phyloP scores from a whole-genome alignment of 37 sponge, comb jelly and placozoan species.

The Bolinopsis microptera region DNA sequence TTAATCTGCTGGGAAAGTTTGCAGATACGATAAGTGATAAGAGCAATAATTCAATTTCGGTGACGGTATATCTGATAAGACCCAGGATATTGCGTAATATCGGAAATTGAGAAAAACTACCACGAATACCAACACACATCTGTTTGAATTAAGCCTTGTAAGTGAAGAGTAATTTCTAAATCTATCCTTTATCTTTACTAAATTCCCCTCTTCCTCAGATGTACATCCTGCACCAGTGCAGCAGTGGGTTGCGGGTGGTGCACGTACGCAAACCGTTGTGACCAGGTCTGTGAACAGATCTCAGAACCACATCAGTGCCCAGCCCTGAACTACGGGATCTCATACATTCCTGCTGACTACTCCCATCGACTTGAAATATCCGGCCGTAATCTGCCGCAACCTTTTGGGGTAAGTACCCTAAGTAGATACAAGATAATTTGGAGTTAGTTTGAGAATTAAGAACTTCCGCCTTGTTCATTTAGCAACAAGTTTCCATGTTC shows the following conservation, averaged over 20 bases:
- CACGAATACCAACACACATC: too few relatives aligned
- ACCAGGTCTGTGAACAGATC: slow-evolving; percentile 3
- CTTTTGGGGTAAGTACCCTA: neutral
- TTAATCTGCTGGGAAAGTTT: neutral
- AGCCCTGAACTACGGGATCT: neutral
- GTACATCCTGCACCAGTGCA: neutral
- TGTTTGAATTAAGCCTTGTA: too few relatives aligned
- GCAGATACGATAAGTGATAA: neutral
- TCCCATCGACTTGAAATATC: neutral
- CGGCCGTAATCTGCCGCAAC: neutral
- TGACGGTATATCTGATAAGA: neutral
- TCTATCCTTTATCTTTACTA: too few relatives aligned
- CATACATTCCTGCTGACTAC: neutral
- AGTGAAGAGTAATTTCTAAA: too few relatives aligned
- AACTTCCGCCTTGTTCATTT: neutral
- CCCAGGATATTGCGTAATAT: neutral
- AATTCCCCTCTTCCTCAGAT: neutral
- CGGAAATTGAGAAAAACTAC: too few relatives aligned
- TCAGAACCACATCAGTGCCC: neutral
- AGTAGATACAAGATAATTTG: too few relatives aligned
- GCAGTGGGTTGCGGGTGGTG: slow-evolving; percentile 46
- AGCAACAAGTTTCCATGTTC: neutral
- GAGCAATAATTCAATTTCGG: neutral
- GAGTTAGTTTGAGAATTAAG: too few relatives aligned
- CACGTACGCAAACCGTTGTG: neutral